These are phyloP conservation scores for Trachelus stipa DNA, from an alignment of 2,888 invertebrate species.

Conservation along the genomic window DNA sequence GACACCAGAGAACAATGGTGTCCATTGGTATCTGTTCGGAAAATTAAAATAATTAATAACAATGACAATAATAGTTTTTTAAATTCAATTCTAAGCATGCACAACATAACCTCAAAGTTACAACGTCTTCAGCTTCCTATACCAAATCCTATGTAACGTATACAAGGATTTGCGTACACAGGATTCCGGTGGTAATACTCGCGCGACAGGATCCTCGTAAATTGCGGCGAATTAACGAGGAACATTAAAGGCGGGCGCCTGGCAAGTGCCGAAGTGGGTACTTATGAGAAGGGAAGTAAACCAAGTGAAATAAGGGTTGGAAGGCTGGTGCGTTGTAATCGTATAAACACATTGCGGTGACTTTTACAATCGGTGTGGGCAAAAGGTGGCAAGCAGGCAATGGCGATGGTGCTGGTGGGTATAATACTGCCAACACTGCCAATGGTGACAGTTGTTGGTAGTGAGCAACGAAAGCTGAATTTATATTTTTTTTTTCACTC, in stretches of 20 bases:
- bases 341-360: slow-evolving; percentile 7
- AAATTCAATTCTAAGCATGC: not conserved
- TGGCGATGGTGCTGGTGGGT: not conserved
- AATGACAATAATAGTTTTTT: not conserved
- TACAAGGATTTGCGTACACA: not conserved
- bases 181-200: not conserved
- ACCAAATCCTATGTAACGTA: not conserved
- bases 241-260: not conserved
- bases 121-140: not conserved
- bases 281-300: slow-evolving; percentile 5
- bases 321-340: not conserved
- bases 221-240: slow-evolving; percentile 6
- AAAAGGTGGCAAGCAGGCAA: not conserved
- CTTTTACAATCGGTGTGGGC: slow-evolving; percentile 12
- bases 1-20: not conserved
- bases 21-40: not conserved
- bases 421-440: not conserved
- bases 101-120: not conserved
- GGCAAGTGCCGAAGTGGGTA: not conserved
- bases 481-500: not conserved
- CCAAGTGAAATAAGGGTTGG: slow-evolving; percentile 2
- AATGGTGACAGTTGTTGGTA: not conserved
- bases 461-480: not conserved
- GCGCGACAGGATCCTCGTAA: not conserved
- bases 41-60: not conserved